These are phyloP conservation scores for Ischnura elegans DNA, from an alignment of 2,888 invertebrate genomes.

Conservation along the genomic window DNA sequence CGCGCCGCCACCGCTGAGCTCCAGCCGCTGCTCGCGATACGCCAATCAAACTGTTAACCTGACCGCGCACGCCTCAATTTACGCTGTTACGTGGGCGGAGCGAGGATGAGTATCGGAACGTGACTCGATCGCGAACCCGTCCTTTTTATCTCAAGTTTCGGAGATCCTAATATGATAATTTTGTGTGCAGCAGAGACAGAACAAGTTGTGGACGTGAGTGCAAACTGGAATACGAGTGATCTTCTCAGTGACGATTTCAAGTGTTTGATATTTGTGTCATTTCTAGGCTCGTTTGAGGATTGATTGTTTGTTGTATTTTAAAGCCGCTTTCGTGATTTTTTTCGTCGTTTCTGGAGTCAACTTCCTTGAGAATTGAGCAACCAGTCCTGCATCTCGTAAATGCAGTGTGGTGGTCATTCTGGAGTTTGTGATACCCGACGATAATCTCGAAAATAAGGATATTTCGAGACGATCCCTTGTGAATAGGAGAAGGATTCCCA, in stretches of 20 bases:
- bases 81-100: neutral
- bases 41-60: neutral
- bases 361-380: neutral
- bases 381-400: neutral
- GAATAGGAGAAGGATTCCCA: neutral
- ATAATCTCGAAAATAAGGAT: neutral
- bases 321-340: neutral
- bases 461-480: neutral
- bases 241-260: neutral
- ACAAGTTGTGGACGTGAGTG: neutral
- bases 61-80: neutral
- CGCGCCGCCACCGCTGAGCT: neutral
- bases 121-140: neutral
- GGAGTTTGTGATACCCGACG: neutral
- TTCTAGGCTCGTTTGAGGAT: neutral
- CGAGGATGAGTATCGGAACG: neutral
- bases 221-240: neutral
- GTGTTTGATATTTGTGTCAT: too few relatives aligned
- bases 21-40: neutral
- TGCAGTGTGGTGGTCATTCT: neutral
- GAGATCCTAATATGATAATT: neutral
- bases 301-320: neutral
- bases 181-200: neutral
- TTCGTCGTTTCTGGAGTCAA: neutral
- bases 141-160: neutral